These are phyloP conservation scores for Ceratina calcarata DNA, from an alignment of 1,140 invertebrate genomes.

Conservation along the genomic window DNA sequence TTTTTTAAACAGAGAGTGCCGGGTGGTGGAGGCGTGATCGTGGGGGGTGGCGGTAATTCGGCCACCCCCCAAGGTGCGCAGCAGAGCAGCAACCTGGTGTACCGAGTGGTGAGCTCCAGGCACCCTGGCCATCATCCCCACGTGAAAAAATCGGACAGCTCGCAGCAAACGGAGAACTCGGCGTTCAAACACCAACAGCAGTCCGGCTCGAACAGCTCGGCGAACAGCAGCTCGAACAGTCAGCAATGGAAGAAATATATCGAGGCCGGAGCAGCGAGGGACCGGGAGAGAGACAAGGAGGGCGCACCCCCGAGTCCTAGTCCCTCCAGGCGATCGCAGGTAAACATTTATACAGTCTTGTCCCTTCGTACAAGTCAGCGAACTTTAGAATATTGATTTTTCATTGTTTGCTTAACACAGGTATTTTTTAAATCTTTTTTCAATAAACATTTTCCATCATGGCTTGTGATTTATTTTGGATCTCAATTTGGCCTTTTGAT, in stretches of 20 bases:
- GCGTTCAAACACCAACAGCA: constrained; percentile 79
- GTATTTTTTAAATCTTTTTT: neutral
- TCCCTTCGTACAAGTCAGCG: neutral
- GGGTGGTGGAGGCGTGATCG: constrained; percentile 75
- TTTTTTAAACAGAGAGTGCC: constrained; percentile 71
- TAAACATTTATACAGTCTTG: constrained; percentile 44
- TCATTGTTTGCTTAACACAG: neutral
- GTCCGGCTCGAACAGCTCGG: constrained; percentile 60
- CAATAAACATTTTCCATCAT: too few relatives aligned
- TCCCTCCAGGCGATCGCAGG: constrained; percentile 77
- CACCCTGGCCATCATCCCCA: constrained; percentile 75
- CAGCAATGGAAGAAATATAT: constrained; percentile 83
- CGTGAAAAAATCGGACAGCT: constrained; percentile 82
- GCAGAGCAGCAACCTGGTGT: constrained; percentile 75
- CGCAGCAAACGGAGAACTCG: constrained; percentile 82
- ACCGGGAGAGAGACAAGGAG: constrained; percentile 76
- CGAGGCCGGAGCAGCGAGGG: constrained; percentile 78
- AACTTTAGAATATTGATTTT: constrained; percentile 22
- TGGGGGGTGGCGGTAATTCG: constrained; percentile 77
- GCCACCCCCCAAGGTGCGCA: constrained; percentile 78
- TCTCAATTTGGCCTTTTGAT: neutral
- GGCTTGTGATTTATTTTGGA: neutral
- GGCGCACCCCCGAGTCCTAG: constrained; percentile 76
- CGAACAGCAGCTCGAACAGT: constrained; percentile 79
- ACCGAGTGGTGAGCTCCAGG: constrained; percentile 79